Evolutionary conservation across 2,113 vertebrate species (phyloP).

Genomic region (Barbus barbus): DNA sequence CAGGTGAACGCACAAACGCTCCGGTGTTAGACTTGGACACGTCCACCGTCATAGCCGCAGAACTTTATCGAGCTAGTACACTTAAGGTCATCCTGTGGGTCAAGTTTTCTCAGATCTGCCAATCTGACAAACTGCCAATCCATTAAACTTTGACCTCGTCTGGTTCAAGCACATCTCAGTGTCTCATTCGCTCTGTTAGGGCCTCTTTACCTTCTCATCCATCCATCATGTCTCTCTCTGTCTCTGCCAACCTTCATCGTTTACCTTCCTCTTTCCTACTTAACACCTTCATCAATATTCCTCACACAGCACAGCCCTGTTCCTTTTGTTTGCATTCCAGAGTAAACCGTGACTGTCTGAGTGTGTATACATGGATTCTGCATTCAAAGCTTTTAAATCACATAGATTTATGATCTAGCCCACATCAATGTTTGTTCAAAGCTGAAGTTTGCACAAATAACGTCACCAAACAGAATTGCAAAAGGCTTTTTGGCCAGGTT

Average conservation of each 20-base stretch:
- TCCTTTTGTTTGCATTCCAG: background rate
- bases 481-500: background rate
- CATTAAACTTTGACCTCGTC: slow-evolving; percentile 56
- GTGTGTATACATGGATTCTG: background rate
- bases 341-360: background rate
- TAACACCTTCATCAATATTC: slow-evolving; percentile 42
- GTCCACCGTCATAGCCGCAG: slow-evolving; percentile 28
- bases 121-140: slow-evolving; percentile 55
- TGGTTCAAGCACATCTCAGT: background rate
- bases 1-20: background rate
- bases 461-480: background rate
- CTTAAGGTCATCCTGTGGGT: slow-evolving; percentile 47
- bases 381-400: background rate
- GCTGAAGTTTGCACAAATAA: background rate
- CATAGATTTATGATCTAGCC: background rate
- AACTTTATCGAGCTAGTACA: slow-evolving; percentile 32
- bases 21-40: background rate
- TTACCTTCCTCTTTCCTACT: slow-evolving; percentile 17
- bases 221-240: slow-evolving; percentile 26
- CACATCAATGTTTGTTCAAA: background rate
- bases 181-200: background rate
- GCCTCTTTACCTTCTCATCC: background rate
- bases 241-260: background rate
- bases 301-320: slow-evolving; percentile 8
- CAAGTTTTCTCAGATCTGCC: slow-evolving; percentile 57